Evolutionary conservation across 2,797 vertebrate species (phyloP), one percentile per base, ranked within the genome.

Genomic region (Mionectes olivaceus): DNA sequence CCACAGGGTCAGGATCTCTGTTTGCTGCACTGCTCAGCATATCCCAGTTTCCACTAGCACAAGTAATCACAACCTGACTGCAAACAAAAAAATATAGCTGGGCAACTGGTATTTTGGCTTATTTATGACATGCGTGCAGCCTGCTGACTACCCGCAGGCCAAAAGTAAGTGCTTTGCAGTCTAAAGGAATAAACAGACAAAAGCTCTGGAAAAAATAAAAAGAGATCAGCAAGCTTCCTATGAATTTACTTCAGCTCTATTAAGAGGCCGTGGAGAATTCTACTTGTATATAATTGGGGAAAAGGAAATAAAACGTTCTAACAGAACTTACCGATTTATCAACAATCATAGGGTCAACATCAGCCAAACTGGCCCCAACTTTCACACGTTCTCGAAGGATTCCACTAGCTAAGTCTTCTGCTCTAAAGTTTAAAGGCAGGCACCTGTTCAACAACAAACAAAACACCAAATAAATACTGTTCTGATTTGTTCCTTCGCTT

Each of bases 261-360:
- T 57, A 32, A 90, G 32, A 60, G 9, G 16, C 22, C 43, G 11
- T 47, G 16, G 13, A 49, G 32, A 89, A 76, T 44, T 94, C 53
- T 67, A 43, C 8, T 67, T 64, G 46, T 7, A 41, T 8, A 5
- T 39, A 55, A 69, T 2, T 55, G 15, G 25, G 13, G 15, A 9
- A 63, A 93, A 14, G 25, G 71, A 61, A 69, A 69, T 5, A 49
- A 56, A 63, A 71, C 19, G 18, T 75, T 61, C 50, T 53, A 61
- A 80, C 7, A 87, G 94, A 92, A 98, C 99, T 97, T 95, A 99
- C 99, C 76, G 99, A 98, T 97, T 98, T 98, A 97, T 99, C 99
- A 77, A 99, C 98, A 97, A 98, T 99, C 99, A 99, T 99, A 68
- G 99, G 99, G 96, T 99, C 99, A 95, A 99, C 99, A 64, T 99